Evolutionary conservation across 2,888 invertebrate genomes (phyloP), one percentile per base, ranked within the genome.

Genomic region (Pterobdella sp.): DNA sequence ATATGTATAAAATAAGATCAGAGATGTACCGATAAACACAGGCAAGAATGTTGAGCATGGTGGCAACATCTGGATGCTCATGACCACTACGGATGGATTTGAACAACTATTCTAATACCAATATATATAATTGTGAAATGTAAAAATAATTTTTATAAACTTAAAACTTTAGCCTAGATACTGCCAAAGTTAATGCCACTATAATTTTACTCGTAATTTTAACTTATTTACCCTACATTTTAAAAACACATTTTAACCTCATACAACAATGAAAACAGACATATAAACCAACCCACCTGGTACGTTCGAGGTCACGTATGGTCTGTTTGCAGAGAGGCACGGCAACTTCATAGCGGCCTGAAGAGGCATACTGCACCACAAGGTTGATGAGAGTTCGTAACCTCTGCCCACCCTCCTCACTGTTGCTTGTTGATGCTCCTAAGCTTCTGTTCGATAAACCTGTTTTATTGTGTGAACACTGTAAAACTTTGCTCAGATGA

Each of bases 311-410:
- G 86, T 98, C 98, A 85, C 98, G 97, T 66, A 98, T 87, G 0
- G 98, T 98, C 85, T 97, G 98, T 84, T 98, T 97, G 87, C 97
- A 98, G n/a, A 99, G 88, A n/a, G 98, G 98, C 79, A 99, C 97
- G 14, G 98, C 98, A 49, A 99, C 98, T 95, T 87, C 98, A 94
- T 84, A 83, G 2, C 60, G 4, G 60, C 60, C 60, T n/a, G 60
- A 56, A 18, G n/a, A 22, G 4, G 60, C 60, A 26, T 56, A 56
- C 60, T 56, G 60, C 60, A 56, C n/a, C n/a, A 56, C 60, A 22
- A 56, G 60, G 60, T 56, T 56, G 4, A 56, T 56, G 14, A 56
- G 60, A 3, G 60, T 56, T 26, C n/a, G 4, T 22, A 56, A n/a
- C 3, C 60, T 4, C n/a, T 56, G n/a, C 14, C 10, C 60, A 22